Evolutionary conservation across 1,140 invertebrate genomes (phyloP), one percentile per base, ranked within the genome.

Genomic region (Monomorium pharaonis): DNA sequence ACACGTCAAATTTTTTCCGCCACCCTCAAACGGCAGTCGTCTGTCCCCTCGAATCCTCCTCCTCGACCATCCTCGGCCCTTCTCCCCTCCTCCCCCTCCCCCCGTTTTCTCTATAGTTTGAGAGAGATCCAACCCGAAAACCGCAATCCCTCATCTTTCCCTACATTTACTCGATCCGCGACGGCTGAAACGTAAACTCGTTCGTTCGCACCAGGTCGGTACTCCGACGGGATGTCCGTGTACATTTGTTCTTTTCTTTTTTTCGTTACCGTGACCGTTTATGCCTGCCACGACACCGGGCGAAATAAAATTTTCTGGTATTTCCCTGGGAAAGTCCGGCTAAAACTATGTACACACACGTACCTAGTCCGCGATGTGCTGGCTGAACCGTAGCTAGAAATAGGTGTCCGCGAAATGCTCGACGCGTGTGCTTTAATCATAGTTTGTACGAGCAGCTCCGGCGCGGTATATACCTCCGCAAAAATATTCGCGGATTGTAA

Each of bases 121-220:
- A n/a, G n/a, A n/a, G n/a, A n/a, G n/a, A 80, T 91, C 84, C 88
- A 86, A 85, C 90, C 89, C 85, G 89, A 88, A 93, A 92, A 93
- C 91, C 88, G 92, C 92, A 92, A 91, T 93, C 88, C 92, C 90
- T 93, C 92, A 93, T 93, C 92, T 93, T 93, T 91, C 91, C 89
- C 87, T 90, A 92, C 89, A 92, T 94, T 93, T 92, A 91, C 86
- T 86, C 89, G 90, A 92, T 93, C 88, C 83, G 90, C 88, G 88
- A 88, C 88, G 89, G 90, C 89, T 90, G 88, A 92, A 92, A 91
- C 91, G 88, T 89, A 91, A 93, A 92, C 92, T 92, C 86, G 88
- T 91, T 90, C 91, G 88, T 87, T 90, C 85, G 85, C 85, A 80
- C 89, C 77, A 78, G 54, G 65, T 24, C 60, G 65, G 49, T 56